phyloP scores from a whole-genome alignment of 2,888 invertebrate genomes.

The Rhorus exstirpatorius region DNA sequence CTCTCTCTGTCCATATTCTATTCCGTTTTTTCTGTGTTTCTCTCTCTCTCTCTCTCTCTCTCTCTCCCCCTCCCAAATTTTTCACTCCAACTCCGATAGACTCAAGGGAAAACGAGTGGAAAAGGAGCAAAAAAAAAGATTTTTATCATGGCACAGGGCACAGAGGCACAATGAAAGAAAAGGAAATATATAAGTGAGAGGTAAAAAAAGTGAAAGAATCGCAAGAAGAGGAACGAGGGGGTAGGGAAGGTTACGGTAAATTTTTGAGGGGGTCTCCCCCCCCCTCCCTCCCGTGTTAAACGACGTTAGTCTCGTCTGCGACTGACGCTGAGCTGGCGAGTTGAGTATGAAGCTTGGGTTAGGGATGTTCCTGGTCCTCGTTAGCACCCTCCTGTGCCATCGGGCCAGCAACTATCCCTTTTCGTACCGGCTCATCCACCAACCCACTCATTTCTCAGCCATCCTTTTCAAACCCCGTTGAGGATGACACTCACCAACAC shows the following conservation, averaged over 20 bases:
- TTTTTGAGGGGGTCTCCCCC: conserved; percentile 70
- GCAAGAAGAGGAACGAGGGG: conserved; percentile 14
- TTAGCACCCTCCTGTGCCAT: conserved; percentile 77
- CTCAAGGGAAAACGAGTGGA: conserved; percentile 60
- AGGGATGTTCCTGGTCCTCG: conserved; percentile 78
- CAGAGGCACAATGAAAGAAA: conserved; percentile 46
- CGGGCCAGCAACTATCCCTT: conserved; percentile 24
- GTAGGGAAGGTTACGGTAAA: conserved; percentile 59
- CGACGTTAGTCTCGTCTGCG: conserved; percentile 79
- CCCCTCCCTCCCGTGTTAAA: conserved; percentile 72
- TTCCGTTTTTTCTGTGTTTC: not conserved
- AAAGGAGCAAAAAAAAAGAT: conserved; percentile 49
- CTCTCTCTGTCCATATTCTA: conserved; percentile 1
- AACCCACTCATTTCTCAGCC: conserved; percentile 61
- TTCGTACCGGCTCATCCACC: conserved; percentile 41
- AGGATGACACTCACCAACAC: conserved; percentile 54
- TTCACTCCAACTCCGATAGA: conserved; percentile 38
- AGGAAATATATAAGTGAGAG: conserved; percentile 47
- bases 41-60: not conserved
- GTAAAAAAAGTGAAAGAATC: conserved; percentile 27
- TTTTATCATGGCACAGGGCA: conserved; percentile 42
- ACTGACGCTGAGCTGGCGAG: conserved; percentile 81
- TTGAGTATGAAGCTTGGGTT: conserved; percentile 68
- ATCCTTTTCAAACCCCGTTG: conserved; percentile 48
- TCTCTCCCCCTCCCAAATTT: conserved; percentile 15